Percentiles rank a stretch among this genome's conserved stretches.
These are phyloP conservation scores for Acleris laterana DNA, from an alignment of 2,888 invertebrate genomes.

Conservation along the genomic window DNA sequence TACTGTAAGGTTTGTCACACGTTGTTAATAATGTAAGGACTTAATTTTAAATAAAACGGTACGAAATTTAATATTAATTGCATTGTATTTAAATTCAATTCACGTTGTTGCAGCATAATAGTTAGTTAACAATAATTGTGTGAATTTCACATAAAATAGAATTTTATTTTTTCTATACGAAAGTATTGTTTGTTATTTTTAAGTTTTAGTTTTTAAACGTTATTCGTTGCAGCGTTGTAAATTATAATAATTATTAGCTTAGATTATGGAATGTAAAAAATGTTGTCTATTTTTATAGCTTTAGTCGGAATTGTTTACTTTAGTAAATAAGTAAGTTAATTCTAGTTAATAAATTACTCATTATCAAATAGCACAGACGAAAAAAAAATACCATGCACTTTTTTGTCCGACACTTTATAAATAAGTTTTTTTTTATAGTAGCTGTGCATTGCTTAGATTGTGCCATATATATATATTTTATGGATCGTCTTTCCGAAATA, in stretches of 20 bases:
- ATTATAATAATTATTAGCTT: slow-evolving; percentile 38
- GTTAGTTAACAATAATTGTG: too few relatives aligned
- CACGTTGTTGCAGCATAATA: too few relatives aligned
- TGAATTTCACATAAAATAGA: too few relatives aligned
- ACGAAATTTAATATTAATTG: too few relatives aligned
- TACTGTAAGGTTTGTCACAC: not conserved
- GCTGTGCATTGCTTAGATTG: too few relatives aligned
- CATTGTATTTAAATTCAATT: too few relatives aligned
- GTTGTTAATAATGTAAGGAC: not conserved
- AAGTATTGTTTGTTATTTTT: slow-evolving; percentile 1
- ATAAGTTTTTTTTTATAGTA: not conserved
- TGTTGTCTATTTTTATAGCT: slow-evolving; percentile 56
- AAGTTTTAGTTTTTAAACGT: slow-evolving; percentile 18
- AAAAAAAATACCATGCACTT: not conserved
- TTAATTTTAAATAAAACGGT: not conserved
- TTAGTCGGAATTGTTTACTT: slow-evolving; percentile 42
- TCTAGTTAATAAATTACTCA: slow-evolving; percentile 3
- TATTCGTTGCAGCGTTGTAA: slow-evolving; percentile 34
- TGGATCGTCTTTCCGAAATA: too few relatives aligned
- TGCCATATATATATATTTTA: too few relatives aligned
- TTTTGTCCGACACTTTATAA: not conserved
- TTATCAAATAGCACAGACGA: not conserved
- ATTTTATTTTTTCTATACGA: not conserved
- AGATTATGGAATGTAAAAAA: slow-evolving; percentile 44
- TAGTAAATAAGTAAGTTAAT: not conserved